phyloP scores from a whole-genome alignment of 1,140 invertebrate species.

The Heterodera schachtii region DNA sequence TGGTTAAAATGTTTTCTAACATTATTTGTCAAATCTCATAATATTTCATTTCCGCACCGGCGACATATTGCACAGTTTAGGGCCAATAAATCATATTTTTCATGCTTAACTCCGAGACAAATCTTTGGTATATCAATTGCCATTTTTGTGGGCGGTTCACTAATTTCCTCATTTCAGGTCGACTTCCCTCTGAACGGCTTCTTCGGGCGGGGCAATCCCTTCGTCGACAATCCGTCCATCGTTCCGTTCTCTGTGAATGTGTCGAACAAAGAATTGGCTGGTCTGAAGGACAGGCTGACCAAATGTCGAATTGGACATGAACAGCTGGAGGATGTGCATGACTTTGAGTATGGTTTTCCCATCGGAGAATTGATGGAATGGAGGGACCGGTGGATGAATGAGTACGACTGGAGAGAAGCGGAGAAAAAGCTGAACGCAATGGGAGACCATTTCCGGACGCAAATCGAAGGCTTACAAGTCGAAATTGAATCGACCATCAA shows the following conservation, averaged over 20 bases:
- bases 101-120: too few relatives aligned
- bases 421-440: slow-evolving; percentile 34
- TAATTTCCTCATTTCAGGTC: slow-evolving; percentile 19
- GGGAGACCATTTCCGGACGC: slow-evolving; percentile 30
- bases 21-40: too few relatives aligned
- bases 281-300: slow-evolving; percentile 20
- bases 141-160: too few relatives aligned
- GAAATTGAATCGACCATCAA: too few relatives aligned
- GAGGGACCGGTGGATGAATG: slow-evolving; percentile 35
- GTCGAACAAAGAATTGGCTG: slow-evolving; percentile 1
- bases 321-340: slow-evolving; percentile 35
- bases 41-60: not conserved
- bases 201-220: slow-evolving; percentile 28
- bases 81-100: not conserved
- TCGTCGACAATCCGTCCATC: slow-evolving; percentile 27
- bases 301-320: slow-evolving; percentile 37
- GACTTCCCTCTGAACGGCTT: slow-evolving; percentile 33
- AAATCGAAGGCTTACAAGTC: slow-evolving; percentile 42
- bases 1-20: too few relatives aligned
- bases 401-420: slow-evolving; percentile 41
- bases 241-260: slow-evolving; percentile 37
- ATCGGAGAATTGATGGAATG: slow-evolving; percentile 18
- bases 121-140: too few relatives aligned
- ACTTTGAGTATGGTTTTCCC: slow-evolving; percentile 38
- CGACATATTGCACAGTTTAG: not conserved